Base-by-base conservation (phyloP, 2,888 invertebrate genomes). In the Oeneis ivallda region DNA sequence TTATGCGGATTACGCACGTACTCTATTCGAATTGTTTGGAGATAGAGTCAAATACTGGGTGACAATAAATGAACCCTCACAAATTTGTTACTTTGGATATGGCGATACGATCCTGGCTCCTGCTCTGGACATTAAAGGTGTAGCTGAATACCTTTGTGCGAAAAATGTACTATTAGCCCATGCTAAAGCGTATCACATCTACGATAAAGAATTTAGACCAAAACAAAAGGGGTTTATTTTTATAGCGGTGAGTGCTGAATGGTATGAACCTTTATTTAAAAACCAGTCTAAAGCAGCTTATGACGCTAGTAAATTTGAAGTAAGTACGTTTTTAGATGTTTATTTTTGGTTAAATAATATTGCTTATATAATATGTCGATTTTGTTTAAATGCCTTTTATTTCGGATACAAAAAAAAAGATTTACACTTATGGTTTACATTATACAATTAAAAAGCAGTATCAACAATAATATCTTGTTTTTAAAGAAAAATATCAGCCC, bases 21-120 rank as follows among this genome's bases (percentile, higher is more conserved):
- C 87, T 9, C 79, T 79, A 0, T 93, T 84, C 71, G 72, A 76
- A 58, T 71, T 81, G 26, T 92, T 89, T 67, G 92, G 93, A 1
- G 91, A 92, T 70, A 80, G 88, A 70, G 92, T 91, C 0, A 85
- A 85, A 60, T 66, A 79, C 39, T 94, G 93, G 93, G 88, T 93
- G 7, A 93, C 93, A 0, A 87, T 93, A 39, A 94, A 94, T 69
- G 94, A 94, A 73, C 93, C 93, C 0, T 76, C 72, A 13, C 74
- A 78, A 71, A 70, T 83, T 17, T 89, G 86, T 67, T 71, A 78
- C 15, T 71, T 74, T 0, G 92, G 91, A 0, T 94, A 93, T 74
- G 91, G 89, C 1, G 63, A 47, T 1, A 76, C 66, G 1, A 67
- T 69, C 7, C 50, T 74, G 11, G 83, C 85, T 3, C 87, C 87